These are phyloP conservation scores for Pomacea canaliculata DNA, from an alignment of 2,888 invertebrate genomes.

Conservation along the genomic window DNA sequence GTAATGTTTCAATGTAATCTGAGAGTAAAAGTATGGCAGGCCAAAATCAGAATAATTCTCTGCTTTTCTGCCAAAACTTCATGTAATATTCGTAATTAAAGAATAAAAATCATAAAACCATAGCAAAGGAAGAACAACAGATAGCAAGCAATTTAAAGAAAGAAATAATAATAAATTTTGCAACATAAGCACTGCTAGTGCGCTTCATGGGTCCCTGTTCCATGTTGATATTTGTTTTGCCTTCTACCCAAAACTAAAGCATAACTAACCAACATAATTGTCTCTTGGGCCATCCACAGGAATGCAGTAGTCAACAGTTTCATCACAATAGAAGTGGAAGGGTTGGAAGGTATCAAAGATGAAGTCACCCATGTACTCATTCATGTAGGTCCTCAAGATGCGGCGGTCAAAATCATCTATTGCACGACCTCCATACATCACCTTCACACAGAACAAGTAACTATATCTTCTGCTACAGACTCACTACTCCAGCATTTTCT, in stretches of 20 bases:
- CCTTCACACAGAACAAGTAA: constrained; percentile 71
- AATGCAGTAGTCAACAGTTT: constrained; percentile 82
- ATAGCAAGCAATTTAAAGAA: too few species aligned
- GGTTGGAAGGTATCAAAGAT: constrained; percentile 91
- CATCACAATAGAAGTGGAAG: constrained; percentile 88
- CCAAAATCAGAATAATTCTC: too few species aligned
- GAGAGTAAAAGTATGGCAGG: constrained; percentile 29
- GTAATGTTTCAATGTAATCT: constrained; percentile 85
- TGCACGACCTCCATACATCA: constrained; percentile 95
- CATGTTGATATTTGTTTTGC: too few species aligned
- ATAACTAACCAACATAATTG: constrained; percentile 61
- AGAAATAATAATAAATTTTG: too few species aligned
- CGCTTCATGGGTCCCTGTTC: too few species aligned
- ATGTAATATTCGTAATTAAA: too few species aligned
- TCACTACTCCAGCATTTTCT: too few species aligned
- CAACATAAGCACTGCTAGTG: too few species aligned
- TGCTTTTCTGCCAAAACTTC: too few species aligned
- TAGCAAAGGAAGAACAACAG: too few species aligned
- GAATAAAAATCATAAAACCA: too few species aligned
- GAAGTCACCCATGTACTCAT: constrained; percentile 95
- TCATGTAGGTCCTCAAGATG: constrained; percentile 88
- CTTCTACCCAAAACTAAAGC: neutral
- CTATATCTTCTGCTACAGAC: too few species aligned
- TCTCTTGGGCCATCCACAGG: constrained; percentile 73
- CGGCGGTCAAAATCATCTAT: constrained; percentile 92